phyloP scores from a whole-genome alignment of 2,113 vertebrate species.

The Catharus fuscescens region DNA sequence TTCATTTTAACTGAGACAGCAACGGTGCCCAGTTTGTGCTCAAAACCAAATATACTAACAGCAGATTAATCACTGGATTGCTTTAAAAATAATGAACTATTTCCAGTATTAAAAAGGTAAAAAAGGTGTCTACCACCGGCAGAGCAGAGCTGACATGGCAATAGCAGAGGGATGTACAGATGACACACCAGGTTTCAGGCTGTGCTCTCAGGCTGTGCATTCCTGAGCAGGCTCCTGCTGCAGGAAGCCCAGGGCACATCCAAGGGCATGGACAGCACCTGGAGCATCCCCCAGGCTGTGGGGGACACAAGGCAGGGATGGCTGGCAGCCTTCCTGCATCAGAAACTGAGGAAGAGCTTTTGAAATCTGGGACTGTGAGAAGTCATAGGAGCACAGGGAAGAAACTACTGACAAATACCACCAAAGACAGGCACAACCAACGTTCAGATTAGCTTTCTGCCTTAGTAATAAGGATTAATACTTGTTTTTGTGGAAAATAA shows the following conservation, averaged over 20 bases:
- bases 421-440: not conserved
- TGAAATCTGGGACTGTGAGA: not conserved
- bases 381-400: not conserved
- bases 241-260: not conserved
- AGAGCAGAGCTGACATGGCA: not conserved
- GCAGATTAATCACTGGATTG: not conserved
- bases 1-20: not conserved
- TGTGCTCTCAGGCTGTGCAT: not conserved
- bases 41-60: not conserved
- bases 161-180: not conserved
- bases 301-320: not conserved
- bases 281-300: not conserved
- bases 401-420: not conserved
- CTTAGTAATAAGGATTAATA: not conserved
- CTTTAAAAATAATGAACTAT: not conserved
- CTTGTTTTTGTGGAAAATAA: not conserved
- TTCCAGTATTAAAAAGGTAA: not conserved
- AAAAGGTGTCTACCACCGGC: not conserved
- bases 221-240: accelerated
- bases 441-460: not conserved
- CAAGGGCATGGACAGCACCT: not conserved
- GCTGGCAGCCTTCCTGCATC: not conserved
- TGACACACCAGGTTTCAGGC: not conserved
- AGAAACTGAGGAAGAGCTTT: not conserved
- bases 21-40: accelerated